Evolutionary conservation across 2,888 invertebrate species (phyloP), one percentile per base, ranked within the genome.

Genomic region (Drosophila niveifrons): DNA sequence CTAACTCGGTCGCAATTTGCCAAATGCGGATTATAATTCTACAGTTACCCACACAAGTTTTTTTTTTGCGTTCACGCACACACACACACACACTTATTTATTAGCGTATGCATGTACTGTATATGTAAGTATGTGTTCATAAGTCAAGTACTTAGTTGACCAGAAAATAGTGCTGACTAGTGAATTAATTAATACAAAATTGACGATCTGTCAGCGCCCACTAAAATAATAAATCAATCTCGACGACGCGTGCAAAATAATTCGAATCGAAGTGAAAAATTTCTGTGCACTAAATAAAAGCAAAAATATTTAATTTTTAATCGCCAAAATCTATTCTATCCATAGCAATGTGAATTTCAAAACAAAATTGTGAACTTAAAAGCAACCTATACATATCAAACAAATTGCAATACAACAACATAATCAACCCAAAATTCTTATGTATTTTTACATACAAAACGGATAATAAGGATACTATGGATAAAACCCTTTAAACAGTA

Each of bases 281-380:
- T 29, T 17, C n/a, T 59, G 39, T 41, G 29, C 29, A 41, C 18
- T 59, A 50, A 50, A 59, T 41, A 3, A 13, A 29, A 48, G 39
- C n/a, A 48, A 36, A 36, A n/a, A 48, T 29, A 29, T 11, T 10
- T 41, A n/a, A 56, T 41, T 56, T 13, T 13, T 46, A 31, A 39
- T 56, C 39, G 11, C 23, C 23, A 15, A 56, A 47, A 48, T 31
- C 56, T 39, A 28, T 41, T 56, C n/a, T 31, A 13, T 48, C 29
- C 41, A 31, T 57, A 67, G 67, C 51, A 46, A 67, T 67, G 67
- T 67, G 67, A 67, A 47, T 57, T 57, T 57, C 9, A 44, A 56
- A 55, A 31, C n/a, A 55, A 10, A 44, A 55, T 47, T 52, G 52
- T 52, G 52, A 55, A 55, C 43, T 57, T 17, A 52, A 58, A 34